Evolutionary conservation across 35 echinoderm and acorn worm genomes (phyloP).

Genomic region (Patiria miniata): DNA sequence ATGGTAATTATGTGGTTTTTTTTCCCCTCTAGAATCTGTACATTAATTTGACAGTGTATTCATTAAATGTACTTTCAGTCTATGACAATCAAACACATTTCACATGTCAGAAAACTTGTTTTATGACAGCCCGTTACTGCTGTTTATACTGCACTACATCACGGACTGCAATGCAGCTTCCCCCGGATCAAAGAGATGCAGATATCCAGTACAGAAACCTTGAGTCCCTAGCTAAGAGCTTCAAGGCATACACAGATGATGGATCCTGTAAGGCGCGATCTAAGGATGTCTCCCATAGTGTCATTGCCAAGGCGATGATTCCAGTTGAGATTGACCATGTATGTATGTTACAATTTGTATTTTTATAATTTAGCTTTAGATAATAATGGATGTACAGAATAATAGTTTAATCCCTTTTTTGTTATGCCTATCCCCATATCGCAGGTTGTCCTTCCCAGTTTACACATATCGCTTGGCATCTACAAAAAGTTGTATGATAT

Average conservation of each 20-base stretch:
- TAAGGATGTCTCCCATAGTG: background rate
- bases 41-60: too few relatives aligned
- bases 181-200: background rate
- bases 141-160: background rate
- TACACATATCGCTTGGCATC: conserved; percentile 10
- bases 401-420: too few relatives aligned
- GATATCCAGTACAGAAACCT: background rate
- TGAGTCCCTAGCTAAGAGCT: background rate
- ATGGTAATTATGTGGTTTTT: too few relatives aligned
- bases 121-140: background rate
- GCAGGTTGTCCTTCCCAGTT: conserved; percentile 10
- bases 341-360: background rate
- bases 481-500: conserved; percentile 38
- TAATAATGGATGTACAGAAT: background rate
- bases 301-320: conserved; percentile 2
- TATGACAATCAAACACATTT: background rate
- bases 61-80: too few relatives aligned
- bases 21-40: too few relatives aligned
- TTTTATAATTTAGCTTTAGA: background rate
- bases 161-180: background rate
- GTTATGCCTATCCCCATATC: background rate
- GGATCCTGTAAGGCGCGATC: background rate
- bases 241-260: background rate
- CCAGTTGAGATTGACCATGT: background rate
- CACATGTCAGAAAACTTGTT: background rate